phyloP scores from a whole-genome alignment of 1,140 invertebrate genomes.

The Kradibia gibbosae region DNA sequence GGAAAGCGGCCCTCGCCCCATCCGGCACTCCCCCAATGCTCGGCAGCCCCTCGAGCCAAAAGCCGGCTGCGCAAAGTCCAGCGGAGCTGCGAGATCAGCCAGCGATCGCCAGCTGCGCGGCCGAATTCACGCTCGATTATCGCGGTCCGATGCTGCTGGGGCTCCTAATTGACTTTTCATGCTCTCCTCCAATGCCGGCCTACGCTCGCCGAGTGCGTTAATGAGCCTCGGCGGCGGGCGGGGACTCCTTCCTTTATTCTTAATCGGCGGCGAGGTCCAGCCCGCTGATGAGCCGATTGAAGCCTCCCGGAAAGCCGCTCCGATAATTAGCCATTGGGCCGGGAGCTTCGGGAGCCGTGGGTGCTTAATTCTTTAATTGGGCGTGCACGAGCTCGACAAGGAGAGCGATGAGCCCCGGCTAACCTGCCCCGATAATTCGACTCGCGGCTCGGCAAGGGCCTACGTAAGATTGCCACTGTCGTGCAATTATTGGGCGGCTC shows the following conservation, averaged over 20 bases:
- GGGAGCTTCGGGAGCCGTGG: background rate
- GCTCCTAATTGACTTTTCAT: constrained; percentile 14
- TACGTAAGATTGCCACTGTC: background rate
- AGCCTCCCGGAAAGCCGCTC: background rate
- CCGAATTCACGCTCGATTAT: constrained; percentile 10
- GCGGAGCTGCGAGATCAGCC: background rate
- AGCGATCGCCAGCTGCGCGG: background rate
- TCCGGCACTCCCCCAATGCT: background rate
- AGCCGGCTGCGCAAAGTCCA: background rate
- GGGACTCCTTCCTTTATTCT: too few relatives aligned
- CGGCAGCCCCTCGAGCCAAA: background rate
- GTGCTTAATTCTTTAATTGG: background rate
- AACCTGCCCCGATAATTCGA: background rate
- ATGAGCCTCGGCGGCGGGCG: background rate
- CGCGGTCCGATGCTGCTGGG: background rate
- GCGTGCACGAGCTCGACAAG: background rate
- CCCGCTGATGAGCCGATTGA: background rate
- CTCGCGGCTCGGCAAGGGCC: too few relatives aligned
- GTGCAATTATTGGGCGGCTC: background rate
- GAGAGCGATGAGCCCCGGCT: background rate
- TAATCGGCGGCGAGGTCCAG: background rate
- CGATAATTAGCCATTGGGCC: background rate
- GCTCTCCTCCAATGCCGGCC: background rate
- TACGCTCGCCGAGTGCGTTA: background rate
- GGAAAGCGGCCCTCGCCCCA: background rate